phyloP scores from a whole-genome alignment of 2,113 vertebrate species.

The Bubo blakistoni region DNA sequence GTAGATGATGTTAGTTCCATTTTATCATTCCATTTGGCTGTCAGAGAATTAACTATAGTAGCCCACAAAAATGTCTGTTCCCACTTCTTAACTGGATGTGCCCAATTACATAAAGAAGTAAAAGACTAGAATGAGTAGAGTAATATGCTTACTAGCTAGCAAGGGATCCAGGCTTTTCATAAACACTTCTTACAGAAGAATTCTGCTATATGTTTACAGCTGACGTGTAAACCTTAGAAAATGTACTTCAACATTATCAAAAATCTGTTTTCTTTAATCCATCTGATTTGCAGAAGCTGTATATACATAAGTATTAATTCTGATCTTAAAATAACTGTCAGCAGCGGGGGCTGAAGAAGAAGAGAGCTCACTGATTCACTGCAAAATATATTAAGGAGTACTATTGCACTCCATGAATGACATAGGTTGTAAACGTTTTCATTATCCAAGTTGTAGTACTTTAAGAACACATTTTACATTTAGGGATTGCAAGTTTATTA shows the following conservation, averaged over 20 bases:
- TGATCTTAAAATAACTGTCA: slow-evolving; percentile 43
- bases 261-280: not conserved
- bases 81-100: not conserved
- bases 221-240: not conserved
- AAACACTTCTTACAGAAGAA: not conserved
- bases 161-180: not conserved
- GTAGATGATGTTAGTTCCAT: not conserved
- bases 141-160: not conserved
- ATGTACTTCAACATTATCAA: not conserved
- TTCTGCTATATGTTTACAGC: not conserved
- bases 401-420: slow-evolving; percentile 42
- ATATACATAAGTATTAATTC: not conserved
- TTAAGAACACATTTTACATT: not conserved
- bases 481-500: not conserved
- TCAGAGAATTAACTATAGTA: not conserved
- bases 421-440: slow-evolving; percentile 19
- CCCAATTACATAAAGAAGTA: not conserved
- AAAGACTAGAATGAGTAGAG: not conserved
- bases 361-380: slow-evolving; percentile 10
- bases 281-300: not conserved
- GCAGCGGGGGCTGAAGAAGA: not conserved
- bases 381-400: slow-evolving; percentile 26
- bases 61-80: not conserved
- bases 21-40: not conserved
- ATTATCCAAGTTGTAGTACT: not conserved